Evolutionary conservation across 1,140 invertebrate species (phyloP).

Genomic region (Drosophila sechellia): DNA sequence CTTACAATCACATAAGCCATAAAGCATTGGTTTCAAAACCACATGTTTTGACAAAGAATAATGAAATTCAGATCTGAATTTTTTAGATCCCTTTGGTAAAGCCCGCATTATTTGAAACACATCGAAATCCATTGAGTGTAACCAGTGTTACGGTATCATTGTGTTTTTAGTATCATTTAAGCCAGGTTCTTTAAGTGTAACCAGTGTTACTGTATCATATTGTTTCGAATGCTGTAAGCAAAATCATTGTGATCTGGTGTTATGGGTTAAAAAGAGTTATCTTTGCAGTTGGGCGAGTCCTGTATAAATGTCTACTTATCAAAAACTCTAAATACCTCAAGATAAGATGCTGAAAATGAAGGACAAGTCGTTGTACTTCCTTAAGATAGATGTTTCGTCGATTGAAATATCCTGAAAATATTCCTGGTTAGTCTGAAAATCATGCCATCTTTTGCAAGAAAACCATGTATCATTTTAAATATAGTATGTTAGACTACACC

Average conservation of each 20-base stretch:
- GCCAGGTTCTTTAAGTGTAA: neutral
- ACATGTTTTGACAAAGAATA: neutral
- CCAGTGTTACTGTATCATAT: neutral
- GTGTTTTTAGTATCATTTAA: neutral
- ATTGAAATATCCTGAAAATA: neutral
- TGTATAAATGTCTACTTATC: slow-evolving; percentile 6
- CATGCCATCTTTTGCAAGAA: neutral
- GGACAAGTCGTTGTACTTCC: neutral
- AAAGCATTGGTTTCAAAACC: too few species aligned
- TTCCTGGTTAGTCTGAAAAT: neutral
- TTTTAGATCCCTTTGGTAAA: too few species aligned
- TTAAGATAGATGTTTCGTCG: too few species aligned
- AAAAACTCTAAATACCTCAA: slow-evolving; percentile 11
- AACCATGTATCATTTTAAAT: neutral
- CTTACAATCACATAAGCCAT: too few species aligned
- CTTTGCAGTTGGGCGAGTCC: slow-evolving; percentile 1
- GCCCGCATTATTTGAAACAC: too few species aligned
- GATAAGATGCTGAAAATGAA: neutral
- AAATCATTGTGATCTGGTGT: neutral
- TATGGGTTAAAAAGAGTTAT: neutral
- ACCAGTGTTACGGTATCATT: neutral
- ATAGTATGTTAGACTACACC: too few species aligned
- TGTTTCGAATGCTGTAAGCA: slow-evolving; percentile 9
- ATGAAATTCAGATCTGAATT: neutral
- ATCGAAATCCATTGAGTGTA: neutral